Evolutionary conservation across 2,113 vertebrate species (phyloP), one percentile per base, ranked within the genome.

Genomic region (Notothenia rossii): DNA sequence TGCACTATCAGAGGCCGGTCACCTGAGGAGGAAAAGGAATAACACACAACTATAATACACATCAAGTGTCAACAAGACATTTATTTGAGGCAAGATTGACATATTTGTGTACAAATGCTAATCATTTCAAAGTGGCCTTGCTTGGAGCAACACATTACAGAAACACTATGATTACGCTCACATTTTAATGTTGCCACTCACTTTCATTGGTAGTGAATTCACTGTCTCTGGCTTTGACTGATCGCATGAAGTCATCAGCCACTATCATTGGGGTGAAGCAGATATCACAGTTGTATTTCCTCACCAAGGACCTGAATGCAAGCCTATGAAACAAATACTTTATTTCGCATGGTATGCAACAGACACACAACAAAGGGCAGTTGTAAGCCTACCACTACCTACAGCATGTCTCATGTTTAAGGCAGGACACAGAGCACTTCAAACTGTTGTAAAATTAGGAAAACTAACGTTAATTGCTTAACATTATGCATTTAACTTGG

Each of bases 251-350:
- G 92, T 99, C 98, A 61, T 96, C 93, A 8, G 98, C 98, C 75
- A 99, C 94, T 51, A 99, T 99, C 98, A 99, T 99, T 10, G 98
- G 98, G 1, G 97, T 98, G 69, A 98, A 99, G 91, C 98, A 99
- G 49, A 99, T 90, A 81, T 99, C 97, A 17, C 98, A 99, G 79
- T 83, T 71, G 85, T 99, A 99, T 78, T 96, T 98, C 86, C 98
- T 95, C 72, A 99, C 98, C 83, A 99, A 88, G 18, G 96, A 96
- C 80, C 98, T 96, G 92, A 99, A 99, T 56, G 97, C 93, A 93
- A 99, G 86, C 89, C 98, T 99, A 86, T 3, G 2, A 10, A 29
- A 25, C 77, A 46, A 46, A 45, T 0, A 60, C 12, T 13, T 22
- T 2, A 46, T 4, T 72, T 8, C 29, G 8, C 8, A 48, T 6